Conservation (phyloP, 2,113 vertebrate genomes). For the Brienomyrus longianalis region DNA sequence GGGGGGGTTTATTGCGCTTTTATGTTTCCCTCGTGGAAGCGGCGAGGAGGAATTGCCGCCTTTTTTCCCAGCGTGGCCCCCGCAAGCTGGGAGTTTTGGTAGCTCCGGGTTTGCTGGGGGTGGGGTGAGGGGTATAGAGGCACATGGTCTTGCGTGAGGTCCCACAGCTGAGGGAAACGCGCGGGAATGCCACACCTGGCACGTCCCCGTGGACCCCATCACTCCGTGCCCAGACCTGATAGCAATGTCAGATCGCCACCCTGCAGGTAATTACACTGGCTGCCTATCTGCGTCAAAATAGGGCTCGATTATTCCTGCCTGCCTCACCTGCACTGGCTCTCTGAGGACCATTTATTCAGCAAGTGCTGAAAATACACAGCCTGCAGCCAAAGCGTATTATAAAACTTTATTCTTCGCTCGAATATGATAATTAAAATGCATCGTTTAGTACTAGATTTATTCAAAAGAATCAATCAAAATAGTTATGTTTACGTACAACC, state of each 20-base stretch:
- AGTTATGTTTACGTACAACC: not conserved
- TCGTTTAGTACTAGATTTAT: not conserved
- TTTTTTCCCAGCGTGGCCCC: not conserved
- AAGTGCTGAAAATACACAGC: not conserved
- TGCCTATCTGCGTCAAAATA: not conserved
- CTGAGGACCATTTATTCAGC: not conserved
- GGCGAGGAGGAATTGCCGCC: not conserved
- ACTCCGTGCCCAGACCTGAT: not conserved
- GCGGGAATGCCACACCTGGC: not conserved
- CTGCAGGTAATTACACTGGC: not conserved
- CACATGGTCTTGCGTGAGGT: constrained; percentile 48
- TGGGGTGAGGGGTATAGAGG: not conserved
- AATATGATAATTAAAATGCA: not conserved
- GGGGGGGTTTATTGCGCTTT: constrained; percentile 35
- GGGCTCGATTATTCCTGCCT: not conserved
- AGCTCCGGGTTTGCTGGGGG: constrained; percentile 44
- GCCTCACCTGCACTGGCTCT: not conserved
- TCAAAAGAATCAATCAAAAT: not conserved
- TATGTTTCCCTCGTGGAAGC: constrained; percentile 23
- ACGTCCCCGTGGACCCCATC: not conserved
- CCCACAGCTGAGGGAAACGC: constrained; percentile 34
- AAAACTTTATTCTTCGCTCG: not conserved
- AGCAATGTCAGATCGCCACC: not conserved
- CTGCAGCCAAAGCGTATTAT: not conserved
- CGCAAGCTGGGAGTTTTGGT: constrained; percentile 42